phyloP scores from a whole-genome alignment of 2,113 vertebrate species.

The Sebastes fasciatus region DNA sequence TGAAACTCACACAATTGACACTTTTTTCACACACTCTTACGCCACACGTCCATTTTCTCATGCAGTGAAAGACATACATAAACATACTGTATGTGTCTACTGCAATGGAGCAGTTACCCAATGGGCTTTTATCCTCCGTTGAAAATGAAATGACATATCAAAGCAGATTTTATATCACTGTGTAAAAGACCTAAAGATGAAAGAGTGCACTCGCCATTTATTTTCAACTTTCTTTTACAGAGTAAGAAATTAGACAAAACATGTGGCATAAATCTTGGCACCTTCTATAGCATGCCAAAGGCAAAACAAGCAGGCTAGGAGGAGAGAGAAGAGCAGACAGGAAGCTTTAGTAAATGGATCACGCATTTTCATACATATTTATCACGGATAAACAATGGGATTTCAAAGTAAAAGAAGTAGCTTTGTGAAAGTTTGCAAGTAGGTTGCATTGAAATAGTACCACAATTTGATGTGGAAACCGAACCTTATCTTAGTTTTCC shows the following conservation, averaged over 20 bases:
- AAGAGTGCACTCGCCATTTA: slow-evolving; percentile 13
- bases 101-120: neutral
- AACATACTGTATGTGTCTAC: neutral
- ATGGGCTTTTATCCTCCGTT: neutral
- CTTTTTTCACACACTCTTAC: too few relatives aligned
- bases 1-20: too few relatives aligned
- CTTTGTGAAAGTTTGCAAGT: slow-evolving; percentile 21
- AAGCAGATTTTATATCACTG: slow-evolving; percentile 17
- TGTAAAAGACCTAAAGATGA: slow-evolving; percentile 14
- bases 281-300: neutral
- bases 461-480: slow-evolving; percentile 1
- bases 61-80: too few relatives aligned
- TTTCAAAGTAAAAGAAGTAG: slow-evolving; percentile 24
- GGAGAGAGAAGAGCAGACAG: slow-evolving; percentile 14
- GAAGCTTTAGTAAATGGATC: slow-evolving; percentile 26
- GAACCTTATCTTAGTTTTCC: slow-evolving; percentile 9
- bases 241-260: slow-evolving; percentile 36
- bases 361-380: slow-evolving; percentile 42
- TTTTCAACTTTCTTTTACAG: slow-evolving; percentile 19
- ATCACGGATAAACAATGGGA: slow-evolving; percentile 29
- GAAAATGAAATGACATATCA: slow-evolving; percentile 24
- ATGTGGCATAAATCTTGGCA: slow-evolving; percentile 29
- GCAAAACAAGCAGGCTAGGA: slow-evolving; percentile 16
- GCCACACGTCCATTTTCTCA: too few relatives aligned
- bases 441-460: neutral